Evolutionary conservation across 1,140 invertebrate genomes (phyloP), one percentile per base, ranked within the genome.

Genomic region (Trichogramma pretiosum): DNA sequence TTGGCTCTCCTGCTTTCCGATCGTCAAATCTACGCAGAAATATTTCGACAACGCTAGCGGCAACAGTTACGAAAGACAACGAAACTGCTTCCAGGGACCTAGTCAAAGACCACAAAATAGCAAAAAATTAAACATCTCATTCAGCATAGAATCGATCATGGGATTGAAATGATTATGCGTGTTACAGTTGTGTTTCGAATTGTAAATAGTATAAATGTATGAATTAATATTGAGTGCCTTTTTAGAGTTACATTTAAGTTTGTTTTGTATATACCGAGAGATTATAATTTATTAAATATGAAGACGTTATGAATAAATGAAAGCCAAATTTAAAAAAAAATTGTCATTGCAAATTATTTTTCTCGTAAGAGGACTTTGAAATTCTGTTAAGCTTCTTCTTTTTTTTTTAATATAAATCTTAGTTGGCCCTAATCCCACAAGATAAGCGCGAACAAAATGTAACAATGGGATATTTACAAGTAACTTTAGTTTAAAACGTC

Each of bases 111-210:
- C 54, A 24, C 35, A 48, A 23, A 19, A 36, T 22, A 54, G 60
- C 4, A 64, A 63, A 23, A 68, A 65, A 42, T 54, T 65, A 1
- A 53, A 50, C 1, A 68, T 71, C 42, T 64, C 68, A 10, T 69
- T 71, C 37, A 71, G 67, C 42, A 65, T 70, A 2, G 68, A 70
- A 51, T 70, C 68, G 17, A 69, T 70, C 34, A 70, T 70, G 18
- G 67, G 65, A 28, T 61, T 46, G 17, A 66, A 68, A 28, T 66
- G 50, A n/a, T n/a, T n/a, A n/a, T n/a, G n/a, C n/a, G n/a, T n/a
- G n/a, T n/a, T n/a, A n/a, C n/a, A n/a, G n/a, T n/a, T n/a, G n/a
- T n/a, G n/a, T n/a, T n/a, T n/a, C n/a, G n/a, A n/a, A n/a, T n/a
- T n/a, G 53, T 54, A 48, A 48, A 35, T 35, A 9, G 34, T 35